Evolutionary conservation across 2,113 vertebrate species (phyloP).

Genomic region (Psittacus erithacus): DNA sequence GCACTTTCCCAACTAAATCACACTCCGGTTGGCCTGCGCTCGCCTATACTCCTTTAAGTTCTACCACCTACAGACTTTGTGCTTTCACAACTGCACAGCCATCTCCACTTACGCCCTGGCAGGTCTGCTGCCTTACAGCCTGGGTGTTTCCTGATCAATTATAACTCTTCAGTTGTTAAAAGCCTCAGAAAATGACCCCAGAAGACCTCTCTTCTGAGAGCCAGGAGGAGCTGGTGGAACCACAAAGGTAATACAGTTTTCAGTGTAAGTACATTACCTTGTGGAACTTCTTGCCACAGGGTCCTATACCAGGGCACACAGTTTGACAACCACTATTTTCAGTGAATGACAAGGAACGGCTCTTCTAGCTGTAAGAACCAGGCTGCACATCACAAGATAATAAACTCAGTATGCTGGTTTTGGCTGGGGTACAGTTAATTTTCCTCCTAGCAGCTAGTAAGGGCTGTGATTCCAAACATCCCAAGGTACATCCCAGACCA

Average conservation of each 20-base stretch:
- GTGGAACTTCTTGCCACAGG: not conserved
- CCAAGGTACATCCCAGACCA: not conserved
- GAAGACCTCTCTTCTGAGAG: constrained; percentile 13
- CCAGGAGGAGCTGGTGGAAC: not conserved
- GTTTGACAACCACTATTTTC: not conserved
- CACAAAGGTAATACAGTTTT: constrained; percentile 10
- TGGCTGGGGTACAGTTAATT: not conserved
- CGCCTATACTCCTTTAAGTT: not conserved
- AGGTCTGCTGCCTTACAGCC: not conserved
- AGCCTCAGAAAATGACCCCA: constrained; percentile 20
- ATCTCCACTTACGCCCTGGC: not conserved
- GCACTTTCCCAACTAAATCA: not conserved
- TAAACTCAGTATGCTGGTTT: not conserved
- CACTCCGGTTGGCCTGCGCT: not conserved
- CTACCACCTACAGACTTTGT: not conserved
- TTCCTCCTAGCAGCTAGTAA: not conserved
- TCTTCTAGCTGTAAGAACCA: not conserved
- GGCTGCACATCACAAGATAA: not conserved
- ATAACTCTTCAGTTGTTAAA: not conserved
- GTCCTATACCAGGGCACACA: constrained; percentile 8
- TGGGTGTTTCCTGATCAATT: constrained; percentile 8
- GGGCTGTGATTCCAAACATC: not conserved
- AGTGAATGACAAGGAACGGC: not conserved
- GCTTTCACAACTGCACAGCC: not conserved
- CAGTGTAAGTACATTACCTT: not conserved